phyloP scores from a whole-genome alignment of 2,888 invertebrate species.

The Tholera decimalis region DNA sequence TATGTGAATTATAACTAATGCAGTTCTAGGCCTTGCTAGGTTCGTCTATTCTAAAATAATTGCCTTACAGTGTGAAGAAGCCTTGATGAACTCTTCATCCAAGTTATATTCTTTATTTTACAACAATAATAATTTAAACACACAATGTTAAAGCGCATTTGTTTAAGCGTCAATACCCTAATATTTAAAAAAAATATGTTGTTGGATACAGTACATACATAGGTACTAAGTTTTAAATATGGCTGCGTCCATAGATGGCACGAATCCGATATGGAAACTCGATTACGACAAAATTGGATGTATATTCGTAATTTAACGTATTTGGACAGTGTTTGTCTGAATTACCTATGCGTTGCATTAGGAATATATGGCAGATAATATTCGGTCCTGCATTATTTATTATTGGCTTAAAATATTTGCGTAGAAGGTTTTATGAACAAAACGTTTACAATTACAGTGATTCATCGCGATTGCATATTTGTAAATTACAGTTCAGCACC shows the following conservation, averaged over 20 bases:
- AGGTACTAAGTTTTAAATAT: slow-evolving; percentile 44
- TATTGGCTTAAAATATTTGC: background rate
- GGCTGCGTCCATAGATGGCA: slow-evolving; percentile 55
- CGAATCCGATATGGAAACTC: slow-evolving; percentile 57
- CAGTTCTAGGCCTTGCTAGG: background rate
- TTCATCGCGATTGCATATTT: background rate
- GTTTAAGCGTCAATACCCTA: too few relatives aligned
- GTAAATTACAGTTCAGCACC: background rate
- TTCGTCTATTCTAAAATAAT: too few relatives aligned
- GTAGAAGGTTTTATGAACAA: slow-evolving; percentile 7
- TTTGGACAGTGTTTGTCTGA: slow-evolving; percentile 29
- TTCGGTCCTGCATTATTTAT: slow-evolving; percentile 16
- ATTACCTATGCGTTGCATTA: slow-evolving; percentile 33
- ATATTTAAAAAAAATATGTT: too few relatives aligned
- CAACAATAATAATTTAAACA: too few relatives aligned
- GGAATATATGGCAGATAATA: slow-evolving; percentile 8
- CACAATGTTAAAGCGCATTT: too few relatives aligned
- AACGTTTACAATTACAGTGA: slow-evolving; percentile 4
- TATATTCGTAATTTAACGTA: slow-evolving; percentile 44
- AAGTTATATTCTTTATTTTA: too few relatives aligned
- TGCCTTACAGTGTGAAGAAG: too few relatives aligned
- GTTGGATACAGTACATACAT: slow-evolving; percentile 42
- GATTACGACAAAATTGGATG: slow-evolving; percentile 55
- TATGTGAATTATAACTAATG: background rate
- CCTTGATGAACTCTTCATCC: background rate